Evolutionary conservation across 2,797 vertebrate species (phyloP).

Genomic region (Lacerta viridis): DNA sequence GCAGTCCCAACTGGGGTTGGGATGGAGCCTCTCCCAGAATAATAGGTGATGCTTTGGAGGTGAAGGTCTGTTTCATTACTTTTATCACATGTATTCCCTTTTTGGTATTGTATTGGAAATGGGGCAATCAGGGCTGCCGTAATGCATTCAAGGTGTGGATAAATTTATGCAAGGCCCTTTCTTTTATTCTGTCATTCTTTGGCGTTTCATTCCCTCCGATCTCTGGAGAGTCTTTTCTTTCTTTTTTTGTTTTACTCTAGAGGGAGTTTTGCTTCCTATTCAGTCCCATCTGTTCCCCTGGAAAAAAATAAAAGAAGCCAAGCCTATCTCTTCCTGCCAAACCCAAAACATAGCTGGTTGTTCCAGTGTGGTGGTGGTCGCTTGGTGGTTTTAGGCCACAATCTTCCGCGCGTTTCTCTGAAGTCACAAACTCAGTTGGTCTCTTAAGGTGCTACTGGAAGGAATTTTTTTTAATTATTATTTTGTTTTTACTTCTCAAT

Average conservation of each 20-base stretch:
- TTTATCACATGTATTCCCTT: not conserved
- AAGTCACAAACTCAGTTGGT: too few relatives aligned
- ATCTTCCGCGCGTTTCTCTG: not conserved
- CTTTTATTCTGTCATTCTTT: not conserved
- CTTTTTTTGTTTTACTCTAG: too few relatives aligned
- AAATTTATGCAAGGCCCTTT: too few relatives aligned
- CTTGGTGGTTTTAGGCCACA: not conserved
- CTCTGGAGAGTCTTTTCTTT: not conserved
- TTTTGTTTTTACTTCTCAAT: not conserved
- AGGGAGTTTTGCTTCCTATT: not conserved
- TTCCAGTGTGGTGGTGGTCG: not conserved
- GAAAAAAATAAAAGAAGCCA: slow-evolving; percentile 22
- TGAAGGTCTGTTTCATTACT: too few relatives aligned
- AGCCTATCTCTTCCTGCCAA: not conserved
- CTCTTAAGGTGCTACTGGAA: too few relatives aligned
- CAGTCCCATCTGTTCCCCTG: slow-evolving; percentile 2
- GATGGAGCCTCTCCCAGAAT: too few relatives aligned
- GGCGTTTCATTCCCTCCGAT: not conserved
- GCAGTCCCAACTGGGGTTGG: too few relatives aligned
- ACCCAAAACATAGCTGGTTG: not conserved
- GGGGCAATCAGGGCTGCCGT: too few relatives aligned
- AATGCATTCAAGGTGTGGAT: not conserved
- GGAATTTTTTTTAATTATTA: too few relatives aligned
- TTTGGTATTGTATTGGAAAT: not conserved
- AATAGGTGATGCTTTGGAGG: too few relatives aligned